Evolutionary conservation across 2,113 vertebrate species (phyloP), one percentile per base, ranked within the genome.

Genomic region (Notarius quadriscutis): DNA sequence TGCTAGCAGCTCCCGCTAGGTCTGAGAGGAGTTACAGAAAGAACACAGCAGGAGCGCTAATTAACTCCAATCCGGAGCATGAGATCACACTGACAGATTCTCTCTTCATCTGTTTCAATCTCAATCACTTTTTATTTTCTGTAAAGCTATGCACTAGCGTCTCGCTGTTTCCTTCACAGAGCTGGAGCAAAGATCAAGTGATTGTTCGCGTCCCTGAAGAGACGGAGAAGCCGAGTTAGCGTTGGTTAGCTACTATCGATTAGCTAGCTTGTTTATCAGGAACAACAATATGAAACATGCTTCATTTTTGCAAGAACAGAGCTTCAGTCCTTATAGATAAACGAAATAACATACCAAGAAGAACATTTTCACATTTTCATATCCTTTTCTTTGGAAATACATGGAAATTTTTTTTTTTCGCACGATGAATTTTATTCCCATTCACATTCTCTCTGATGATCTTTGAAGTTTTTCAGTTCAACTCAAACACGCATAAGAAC

Each of bases 1-100:
- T 85, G 55, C 83, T 48, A 80, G 77, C 34, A 82, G 69, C 25
- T 82, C 86, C 79, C 27, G 58, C 63, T 18, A 57, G 48, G 55
- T 12, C 65, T 84, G 41, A 62, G 48, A 88, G 78, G 80, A 55
- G 41, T 69, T 72, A 58, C 20, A 25, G 30, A 41, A 58, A 77
- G 69, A 17, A 62, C 55, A 15, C 63, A 65, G 72, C 58, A 81
- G 67, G 53, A 60, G 17, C 79, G 65, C 60, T 85, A 84, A 87
- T 84, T 84, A 84, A 81, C 48, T 74, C 80, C 22, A 41, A 81
- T 53, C 30, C 84, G 7, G 60, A 69, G 27, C 62, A 80, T 6
- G 51, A 65, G 62, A 77, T 53, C 69, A 34, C 12, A 53, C 69
- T 60, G 83, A 75, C 69, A 60, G 69, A 75, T 55, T 58, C 83